Evolutionary conservation across 2,888 invertebrate species (phyloP), one percentile per base, ranked within the genome.

Genomic region (Lysandra coridon): DNA sequence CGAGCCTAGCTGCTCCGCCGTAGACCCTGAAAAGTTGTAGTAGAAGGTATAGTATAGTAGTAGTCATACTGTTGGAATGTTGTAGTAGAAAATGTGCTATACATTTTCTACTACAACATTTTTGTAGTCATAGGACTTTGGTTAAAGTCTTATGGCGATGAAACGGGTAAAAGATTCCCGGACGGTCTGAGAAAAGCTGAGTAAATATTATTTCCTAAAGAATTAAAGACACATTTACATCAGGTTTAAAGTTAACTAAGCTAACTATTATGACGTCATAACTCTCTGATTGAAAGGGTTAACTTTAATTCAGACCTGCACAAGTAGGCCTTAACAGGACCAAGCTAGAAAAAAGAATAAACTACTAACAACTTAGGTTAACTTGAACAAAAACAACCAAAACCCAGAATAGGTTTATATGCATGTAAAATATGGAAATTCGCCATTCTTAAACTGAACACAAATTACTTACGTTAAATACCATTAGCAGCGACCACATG

Each of bases 1-100:
- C 78, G 96, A 95, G 83, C 95, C 92, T 84, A 96, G 89, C 82
- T 95, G 94, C 86, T 96, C 96, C 33, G 95, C 92, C 78, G 95
- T 95, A 30, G 95, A 95, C 96, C 96, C 96, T 96, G 89, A 0
- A 86, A 85, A 69, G 57, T 57, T 53, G 40, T 60, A 78, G 5
- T 53, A 73, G 49, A 78, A 69, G 78, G 10, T 57, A 49, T 57
- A 53, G 17, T 17, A 4, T 17, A 53, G 14, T 12, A 53, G 12
- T 14, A 17, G 57, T 17, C 4, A 57, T 17, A 57, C 12, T 17
- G 23, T 23, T 57, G 17, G 57, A 4, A 17, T 57, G 57, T 57
- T 57, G 17, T 17, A 49, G 49, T 12, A 12, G 10, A 49, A 12
- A 3, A 3, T 49, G 0, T 2, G 49, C 49, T 49, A 57, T 23